Percentiles rank a stretch among this genome's conserved stretches.
phyloP scores from a whole-genome alignment of 2,888 invertebrate species.

The Pyralis farinalis region DNA sequence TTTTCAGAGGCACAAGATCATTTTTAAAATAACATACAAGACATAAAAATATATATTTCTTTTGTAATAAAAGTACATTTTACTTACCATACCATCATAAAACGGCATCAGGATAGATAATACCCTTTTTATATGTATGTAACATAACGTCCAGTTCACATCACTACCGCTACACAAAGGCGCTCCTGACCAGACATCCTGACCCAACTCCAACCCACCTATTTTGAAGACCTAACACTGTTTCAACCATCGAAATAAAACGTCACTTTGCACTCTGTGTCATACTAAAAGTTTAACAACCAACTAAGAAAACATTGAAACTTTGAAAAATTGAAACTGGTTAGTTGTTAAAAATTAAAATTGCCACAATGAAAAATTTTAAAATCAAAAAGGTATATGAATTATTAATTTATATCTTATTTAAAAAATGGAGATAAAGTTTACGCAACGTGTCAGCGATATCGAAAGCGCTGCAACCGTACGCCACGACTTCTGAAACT shows the following conservation, averaged over 20 bases:
- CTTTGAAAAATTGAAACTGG: background rate
- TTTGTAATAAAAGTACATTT: too few species aligned
- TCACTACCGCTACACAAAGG: conserved; percentile 46
- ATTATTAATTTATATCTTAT: background rate
- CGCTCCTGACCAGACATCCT: conserved; percentile 32
- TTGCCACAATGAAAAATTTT: background rate
- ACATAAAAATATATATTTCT: too few species aligned
- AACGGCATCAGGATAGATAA: conserved; percentile 66
- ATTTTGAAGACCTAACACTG: conserved; percentile 49
- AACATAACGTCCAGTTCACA: conserved; percentile 69
- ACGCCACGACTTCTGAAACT: conserved; percentile 34
- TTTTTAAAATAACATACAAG: too few species aligned
- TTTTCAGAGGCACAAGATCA: too few species aligned
- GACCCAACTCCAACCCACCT: conserved; percentile 40
- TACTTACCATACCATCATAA: conserved; percentile 73
- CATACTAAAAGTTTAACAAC: conserved; percentile 7
- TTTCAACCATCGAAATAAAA: conserved; percentile 32
- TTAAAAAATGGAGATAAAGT: background rate
- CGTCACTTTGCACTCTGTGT: conserved; percentile 15
- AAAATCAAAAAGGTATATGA: background rate
- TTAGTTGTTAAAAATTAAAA: background rate
- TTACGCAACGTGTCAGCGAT: conserved; percentile 26
- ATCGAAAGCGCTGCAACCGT: conserved; percentile 8
- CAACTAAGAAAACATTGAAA: background rate
- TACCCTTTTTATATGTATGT: conserved; percentile 52